Evolutionary conservation across 2,113 vertebrate species (phyloP).

Genomic region (Nothocercus julius): DNA sequence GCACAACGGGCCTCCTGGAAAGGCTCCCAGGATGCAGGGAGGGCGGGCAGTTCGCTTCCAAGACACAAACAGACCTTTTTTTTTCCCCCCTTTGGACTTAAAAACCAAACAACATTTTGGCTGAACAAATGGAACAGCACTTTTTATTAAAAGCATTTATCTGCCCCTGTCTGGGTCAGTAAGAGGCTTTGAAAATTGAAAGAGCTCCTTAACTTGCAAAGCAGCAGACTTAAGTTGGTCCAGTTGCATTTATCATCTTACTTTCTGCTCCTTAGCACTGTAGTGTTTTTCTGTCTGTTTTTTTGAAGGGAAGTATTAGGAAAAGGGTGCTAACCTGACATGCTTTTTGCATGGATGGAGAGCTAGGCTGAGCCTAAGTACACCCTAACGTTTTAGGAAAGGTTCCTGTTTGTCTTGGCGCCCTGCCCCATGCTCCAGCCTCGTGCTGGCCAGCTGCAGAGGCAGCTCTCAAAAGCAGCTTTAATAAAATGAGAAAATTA

Average conservation of each 20-base stretch:
- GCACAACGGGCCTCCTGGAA: background rate
- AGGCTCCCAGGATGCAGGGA: background rate
- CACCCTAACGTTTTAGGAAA: background rate
- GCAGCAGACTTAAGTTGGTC: slow-evolving; percentile 25
- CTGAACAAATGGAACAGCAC: background rate
- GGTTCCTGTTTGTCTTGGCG: rapidly evolving
- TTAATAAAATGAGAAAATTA: background rate
- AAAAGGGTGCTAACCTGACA: background rate
- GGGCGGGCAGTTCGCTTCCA: slow-evolving; percentile 2
- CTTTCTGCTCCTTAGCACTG: background rate
- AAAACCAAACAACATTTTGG: slow-evolving; percentile 48
- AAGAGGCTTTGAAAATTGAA: background rate
- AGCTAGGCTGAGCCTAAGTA: background rate
- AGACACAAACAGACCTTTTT: background rate
- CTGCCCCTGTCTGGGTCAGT: background rate
- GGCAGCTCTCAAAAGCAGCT: background rate
- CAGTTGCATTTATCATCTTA: background rate
- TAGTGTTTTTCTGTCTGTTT: background rate
- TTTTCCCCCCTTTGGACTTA: background rate
- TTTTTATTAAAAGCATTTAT: slow-evolving; percentile 17
- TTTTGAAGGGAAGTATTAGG: background rate
- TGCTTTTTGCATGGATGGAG: background rate
- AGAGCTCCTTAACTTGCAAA: background rate
- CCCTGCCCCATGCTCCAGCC: background rate
- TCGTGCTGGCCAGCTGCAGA: background rate